Base-by-base conservation (phyloP, 2,888 invertebrate genomes). In the Smittia sp. region DNA sequence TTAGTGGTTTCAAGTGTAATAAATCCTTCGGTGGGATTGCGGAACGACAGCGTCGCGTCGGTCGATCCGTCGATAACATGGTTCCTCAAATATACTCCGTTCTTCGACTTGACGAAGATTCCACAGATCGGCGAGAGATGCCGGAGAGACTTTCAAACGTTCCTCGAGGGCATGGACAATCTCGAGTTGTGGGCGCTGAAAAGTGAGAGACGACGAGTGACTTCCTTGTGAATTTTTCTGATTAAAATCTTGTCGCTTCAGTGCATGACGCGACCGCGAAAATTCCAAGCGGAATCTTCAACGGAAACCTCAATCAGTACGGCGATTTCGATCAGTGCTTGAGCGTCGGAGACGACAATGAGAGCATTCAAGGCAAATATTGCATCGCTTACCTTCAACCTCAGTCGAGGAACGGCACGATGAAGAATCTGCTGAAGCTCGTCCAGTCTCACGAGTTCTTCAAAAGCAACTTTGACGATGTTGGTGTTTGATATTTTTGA, bases 191-290 rank as follows among this genome's bases (percentile, higher is more conserved):
- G 81, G 81, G 81, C 81, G 54, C 75, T 81, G 75, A 80, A 78
- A 77, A 81, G 81, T 81, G 76, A 70, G 27, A 32, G 27, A 4
- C 15, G 20, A 68, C 7, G 24, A 25, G 24, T 46, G 13, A 15
- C 32, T n/a, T 41, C 24, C n/a, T 69, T 4, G 20, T 52, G 3
- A 27, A 69, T 20, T 22, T n/a, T 25, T 9, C 25, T 39, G 6
- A 15, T 24, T 15, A 38, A 22, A 39, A 68, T 68, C 20, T 11
- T 46, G 13, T 32, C 22, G 25, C 79, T 80, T 74, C 79, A 89
- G 89, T 89, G 86, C 85, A 86, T 78, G 89, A 89, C 80, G 85
- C 89, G 2, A 85, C 86, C 7, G 88, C 87, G n/a, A 88, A 88
- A 80, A 78, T 88, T 38, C 85, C 88, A 39, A 87, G 89, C 11